Conservation (phyloP, 2,797 vertebrate species). For the Lutjanus argentimaculatus region DNA sequence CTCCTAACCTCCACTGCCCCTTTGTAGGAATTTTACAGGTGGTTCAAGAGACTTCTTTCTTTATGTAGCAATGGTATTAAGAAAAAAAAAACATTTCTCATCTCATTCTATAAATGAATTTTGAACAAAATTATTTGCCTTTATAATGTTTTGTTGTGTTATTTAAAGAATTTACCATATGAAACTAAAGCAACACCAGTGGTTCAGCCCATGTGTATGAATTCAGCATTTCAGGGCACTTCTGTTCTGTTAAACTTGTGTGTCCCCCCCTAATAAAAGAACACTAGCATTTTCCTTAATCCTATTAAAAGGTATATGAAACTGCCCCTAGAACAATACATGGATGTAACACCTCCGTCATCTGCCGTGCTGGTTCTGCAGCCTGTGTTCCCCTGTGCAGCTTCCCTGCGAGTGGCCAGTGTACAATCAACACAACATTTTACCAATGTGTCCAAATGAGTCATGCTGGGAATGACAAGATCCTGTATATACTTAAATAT, state of each 20-base stretch:
- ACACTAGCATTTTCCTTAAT: constrained; percentile 49
- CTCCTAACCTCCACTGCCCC: constrained; percentile 48
- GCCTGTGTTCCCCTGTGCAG: constrained; percentile 65
- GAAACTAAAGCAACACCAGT: constrained; percentile 63
- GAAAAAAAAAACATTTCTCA: constrained; percentile 55
- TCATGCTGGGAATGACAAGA: constrained; percentile 97
- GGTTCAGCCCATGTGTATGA: constrained; percentile 57
- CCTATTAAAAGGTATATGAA: constrained; percentile 51
- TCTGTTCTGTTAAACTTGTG: constrained; percentile 49
- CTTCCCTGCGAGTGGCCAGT: constrained; percentile 73
- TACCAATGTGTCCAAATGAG: constrained; percentile 88
- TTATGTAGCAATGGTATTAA: constrained; percentile 78
- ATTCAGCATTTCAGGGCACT: constrained; percentile 59
- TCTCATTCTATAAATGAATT: constrained; percentile 57
- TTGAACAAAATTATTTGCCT: constrained; percentile 66
- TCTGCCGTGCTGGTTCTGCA: constrained; percentile 54
- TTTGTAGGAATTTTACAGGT: constrained; percentile 46
- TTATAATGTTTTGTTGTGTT: constrained; percentile 58
- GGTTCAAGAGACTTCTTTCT: constrained; percentile 66
- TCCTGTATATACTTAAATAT: constrained; percentile 93
- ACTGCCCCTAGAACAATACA: constrained; percentile 65
- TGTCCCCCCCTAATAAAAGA: constrained; percentile 46
- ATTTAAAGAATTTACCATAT: constrained; percentile 59
- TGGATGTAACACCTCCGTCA: constrained; percentile 67
- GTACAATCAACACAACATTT: constrained; percentile 88